Base-by-base conservation (phyloP, 2,888 invertebrate genomes). In the Gasteruption jaculator region DNA sequence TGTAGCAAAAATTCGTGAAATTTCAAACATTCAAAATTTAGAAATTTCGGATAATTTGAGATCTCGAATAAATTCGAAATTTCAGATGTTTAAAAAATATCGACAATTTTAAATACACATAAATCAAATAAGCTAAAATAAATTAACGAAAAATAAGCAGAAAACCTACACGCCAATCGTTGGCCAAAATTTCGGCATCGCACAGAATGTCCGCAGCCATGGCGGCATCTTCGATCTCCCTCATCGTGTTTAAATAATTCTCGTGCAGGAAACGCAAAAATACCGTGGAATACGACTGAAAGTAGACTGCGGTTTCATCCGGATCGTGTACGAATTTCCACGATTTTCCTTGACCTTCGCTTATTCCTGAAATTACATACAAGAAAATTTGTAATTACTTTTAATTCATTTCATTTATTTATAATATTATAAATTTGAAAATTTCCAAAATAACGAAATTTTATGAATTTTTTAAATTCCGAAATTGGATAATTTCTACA, bases 211-310 rank as follows among this genome's bases (percentile, higher is more conserved):
- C 76, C 39, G 71, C 68, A 15, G 74, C 73, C 1, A 77, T 73
- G 53, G 84, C 79, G 20, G 55, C 58, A 34, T 63, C 54, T 22
- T 82, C 78, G 14, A 88, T 76, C 40, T 76, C 74, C 25, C 47
- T 41, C 60, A 84, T 85, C 59, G 89, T 88, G 4, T 80, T 76
- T 16, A 85, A 64, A 69, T 85, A 87, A 71, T 89, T 88, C 57
- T 86, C 83, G 61, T 82, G 80, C 14, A 88, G 67, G 57, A 88
- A 86, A 43, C 78, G 76, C 0, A 81, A 71, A 64, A 86, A 85
- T 31, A 77, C 78, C 41, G 71, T 76, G 0, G 86, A 82, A 54
- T 85, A 83, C 5, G 79, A 78, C 30, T 76, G 67, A 61, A 88
- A 86, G 54, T 80, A 79, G 43, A 81, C 79, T 4, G 84, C 78